Evolutionary conservation across 2,113 vertebrate genomes (phyloP).

Genomic region (Halcyon senegalensis): DNA sequence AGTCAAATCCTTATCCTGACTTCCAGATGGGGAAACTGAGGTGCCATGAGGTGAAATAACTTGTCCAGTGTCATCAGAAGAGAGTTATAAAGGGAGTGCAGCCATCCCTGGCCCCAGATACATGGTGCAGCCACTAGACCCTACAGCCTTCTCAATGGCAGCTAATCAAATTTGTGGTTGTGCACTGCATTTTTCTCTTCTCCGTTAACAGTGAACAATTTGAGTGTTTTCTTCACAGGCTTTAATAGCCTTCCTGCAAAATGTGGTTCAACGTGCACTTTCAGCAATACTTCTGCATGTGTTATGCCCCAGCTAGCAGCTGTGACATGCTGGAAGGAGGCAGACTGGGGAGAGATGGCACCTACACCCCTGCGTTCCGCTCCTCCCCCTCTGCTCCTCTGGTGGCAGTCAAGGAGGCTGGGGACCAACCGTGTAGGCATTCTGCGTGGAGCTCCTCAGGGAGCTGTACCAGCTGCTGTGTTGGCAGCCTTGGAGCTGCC

Average conservation of each 20-base stretch:
- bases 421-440: neutral
- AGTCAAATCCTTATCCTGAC: neutral
- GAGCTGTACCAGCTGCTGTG: conserved; percentile 54
- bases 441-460: neutral
- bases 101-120: neutral
- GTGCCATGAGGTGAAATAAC: neutral
- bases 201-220: conserved; percentile 41
- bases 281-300: neutral
- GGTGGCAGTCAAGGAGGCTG: neutral
- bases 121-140: neutral
- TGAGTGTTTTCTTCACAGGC: conserved; percentile 57
- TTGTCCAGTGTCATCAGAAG: neutral
- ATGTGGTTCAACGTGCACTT: conserved; percentile 57
- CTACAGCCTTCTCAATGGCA: neutral
- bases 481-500: conserved; percentile 24
- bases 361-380: neutral
- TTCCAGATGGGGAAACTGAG: conserved; percentile 12
- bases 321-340: conserved; percentile 12
- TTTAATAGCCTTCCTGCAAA: conserved; percentile 54
- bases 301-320: conserved; percentile 22
- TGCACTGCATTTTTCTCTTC: conserved; percentile 29
- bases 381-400: neutral
- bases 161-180: neutral
- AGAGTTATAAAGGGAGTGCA: neutral
- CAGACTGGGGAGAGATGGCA: neutral